These are phyloP conservation scores for Ophraella communa DNA, from an alignment of 2,888 invertebrate species.

Conservation along the genomic window DNA sequence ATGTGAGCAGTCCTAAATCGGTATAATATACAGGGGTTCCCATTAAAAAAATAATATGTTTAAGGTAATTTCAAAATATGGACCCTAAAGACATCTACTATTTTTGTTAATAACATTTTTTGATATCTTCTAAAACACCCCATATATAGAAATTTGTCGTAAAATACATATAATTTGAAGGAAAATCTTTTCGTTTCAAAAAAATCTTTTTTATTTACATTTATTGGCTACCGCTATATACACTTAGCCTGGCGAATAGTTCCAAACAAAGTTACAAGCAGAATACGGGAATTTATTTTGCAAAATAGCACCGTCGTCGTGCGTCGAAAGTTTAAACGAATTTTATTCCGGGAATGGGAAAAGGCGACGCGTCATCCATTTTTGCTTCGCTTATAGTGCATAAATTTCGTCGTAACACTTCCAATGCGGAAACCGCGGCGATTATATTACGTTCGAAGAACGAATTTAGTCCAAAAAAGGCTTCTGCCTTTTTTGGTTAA, in stretches of 20 bases:
- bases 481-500: no score
- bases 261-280: background rate
- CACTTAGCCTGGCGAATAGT: background rate
- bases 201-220: background rate
- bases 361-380: background rate
- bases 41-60: no score
- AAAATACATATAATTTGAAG: background rate
- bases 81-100: background rate
- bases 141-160: no score
- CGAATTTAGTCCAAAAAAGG: background rate
- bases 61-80: no score
- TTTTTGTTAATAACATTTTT: no score
- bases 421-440: background rate
- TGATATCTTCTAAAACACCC: no score
- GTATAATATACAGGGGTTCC: no score
- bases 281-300: background rate
- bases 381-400: background rate
- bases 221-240: background rate
- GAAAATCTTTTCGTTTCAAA: background rate
- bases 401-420: background rate
- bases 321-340: background rate
- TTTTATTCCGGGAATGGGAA: background rate
- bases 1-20: no score
- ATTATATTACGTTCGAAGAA: background rate
- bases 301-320: background rate